These are phyloP conservation scores for Hestina assimilis DNA, from an alignment of 1,140 invertebrate genomes.

Conservation along the genomic window DNA sequence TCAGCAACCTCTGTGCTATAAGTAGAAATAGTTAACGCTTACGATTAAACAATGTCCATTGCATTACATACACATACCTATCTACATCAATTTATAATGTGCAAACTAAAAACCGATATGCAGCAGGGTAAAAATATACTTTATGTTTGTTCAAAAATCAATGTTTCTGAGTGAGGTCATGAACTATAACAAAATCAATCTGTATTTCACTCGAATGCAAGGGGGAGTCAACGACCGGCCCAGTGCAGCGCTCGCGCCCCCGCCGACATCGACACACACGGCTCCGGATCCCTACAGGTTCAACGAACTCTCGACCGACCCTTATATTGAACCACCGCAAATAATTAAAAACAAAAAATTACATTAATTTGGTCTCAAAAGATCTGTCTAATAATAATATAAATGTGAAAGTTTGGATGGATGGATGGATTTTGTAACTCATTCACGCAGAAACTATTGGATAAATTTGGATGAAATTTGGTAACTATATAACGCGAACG, in stretches of 20 bases:
- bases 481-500: not conserved
- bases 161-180: not conserved
- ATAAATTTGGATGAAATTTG: no score
- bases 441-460: no score
- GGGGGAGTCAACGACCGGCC: constrained; percentile 66
- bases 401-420: no score
- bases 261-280: constrained; percentile 46
- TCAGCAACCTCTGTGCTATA: not conserved
- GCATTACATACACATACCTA: not conserved
- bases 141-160: not conserved
- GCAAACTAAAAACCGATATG: no score
- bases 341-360: constrained; percentile 23
- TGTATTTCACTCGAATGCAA: constrained; percentile 47
- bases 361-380: not conserved
- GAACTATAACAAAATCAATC: constrained; percentile 49
- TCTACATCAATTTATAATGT: no score
- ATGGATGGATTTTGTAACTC: no score
- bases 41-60: not conserved
- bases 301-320: constrained; percentile 55
- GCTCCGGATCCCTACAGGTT: constrained; percentile 59
- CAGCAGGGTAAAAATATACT: no score
- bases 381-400: not conserved
- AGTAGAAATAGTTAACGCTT: constrained; percentile 1
- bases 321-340: constrained; percentile 44
- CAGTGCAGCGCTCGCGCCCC: constrained; percentile 53